Evolutionary conservation across 2,797 vertebrate species (phyloP).

Genomic region (Chloroceryle amazona): DNA sequence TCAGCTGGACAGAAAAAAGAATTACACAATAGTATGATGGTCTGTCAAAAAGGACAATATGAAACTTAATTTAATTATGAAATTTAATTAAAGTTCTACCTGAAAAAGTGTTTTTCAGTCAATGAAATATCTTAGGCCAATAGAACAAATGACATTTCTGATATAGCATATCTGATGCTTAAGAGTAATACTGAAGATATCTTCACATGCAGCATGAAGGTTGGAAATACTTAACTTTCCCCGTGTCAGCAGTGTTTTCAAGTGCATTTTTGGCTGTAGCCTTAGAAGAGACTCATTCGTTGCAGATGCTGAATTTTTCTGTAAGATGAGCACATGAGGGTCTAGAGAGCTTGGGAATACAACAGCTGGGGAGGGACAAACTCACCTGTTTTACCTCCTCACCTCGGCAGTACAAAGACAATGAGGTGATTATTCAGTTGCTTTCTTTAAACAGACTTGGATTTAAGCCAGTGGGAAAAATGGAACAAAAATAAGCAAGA

Average conservation of each 20-base stretch:
- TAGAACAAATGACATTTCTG: background rate
- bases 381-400: background rate
- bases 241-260: background rate
- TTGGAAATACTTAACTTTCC: background rate
- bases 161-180: background rate
- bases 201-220: background rate
- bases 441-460: background rate
- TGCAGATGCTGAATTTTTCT: background rate
- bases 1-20: background rate
- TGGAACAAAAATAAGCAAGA: background rate
- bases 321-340: accelerated
- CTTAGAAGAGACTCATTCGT: background rate
- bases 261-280: background rate
- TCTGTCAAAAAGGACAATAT: background rate
- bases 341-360: background rate
- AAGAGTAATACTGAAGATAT: background rate
- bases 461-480: background rate
- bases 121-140: background rate
- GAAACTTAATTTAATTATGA: background rate
- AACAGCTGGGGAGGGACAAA: background rate
- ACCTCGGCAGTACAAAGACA: background rate
- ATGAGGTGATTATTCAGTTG: background rate
- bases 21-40: background rate
- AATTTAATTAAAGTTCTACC: background rate
- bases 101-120: background rate